These are phyloP conservation scores for Bujurquina vittata DNA, from an alignment of 2,113 vertebrate species.

Conservation along the genomic window DNA sequence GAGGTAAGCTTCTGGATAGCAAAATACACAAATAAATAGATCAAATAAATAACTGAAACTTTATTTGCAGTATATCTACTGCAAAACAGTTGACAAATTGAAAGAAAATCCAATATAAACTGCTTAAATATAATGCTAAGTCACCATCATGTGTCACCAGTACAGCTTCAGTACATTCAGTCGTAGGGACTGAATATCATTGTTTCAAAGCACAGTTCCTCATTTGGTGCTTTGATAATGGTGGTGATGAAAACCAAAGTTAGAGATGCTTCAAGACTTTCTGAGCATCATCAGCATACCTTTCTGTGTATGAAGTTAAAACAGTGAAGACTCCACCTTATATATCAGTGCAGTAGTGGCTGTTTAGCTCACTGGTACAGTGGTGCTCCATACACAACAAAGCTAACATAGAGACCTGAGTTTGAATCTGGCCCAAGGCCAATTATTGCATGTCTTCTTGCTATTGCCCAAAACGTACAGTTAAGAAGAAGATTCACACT, in stretches of 20 bases:
- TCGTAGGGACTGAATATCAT: background rate
- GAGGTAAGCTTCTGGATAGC: constrained; percentile 31
- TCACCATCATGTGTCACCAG: too few relatives aligned
- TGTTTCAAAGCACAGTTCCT: background rate
- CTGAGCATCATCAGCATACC: rapidly evolving
- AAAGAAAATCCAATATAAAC: background rate
- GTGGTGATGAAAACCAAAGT: background rate
- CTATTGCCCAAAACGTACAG: too few relatives aligned
- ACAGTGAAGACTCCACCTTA: background rate
- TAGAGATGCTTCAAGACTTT: background rate
- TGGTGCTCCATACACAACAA: background rate
- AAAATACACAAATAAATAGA: background rate
- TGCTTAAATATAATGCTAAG: background rate
- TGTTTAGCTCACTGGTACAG: background rate
- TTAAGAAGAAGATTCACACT: too few relatives aligned
- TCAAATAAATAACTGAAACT: background rate
- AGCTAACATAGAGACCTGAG: background rate
- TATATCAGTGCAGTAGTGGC: background rate
- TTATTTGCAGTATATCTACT: background rate
- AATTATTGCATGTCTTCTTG: too few relatives aligned
- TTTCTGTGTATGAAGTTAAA: background rate
- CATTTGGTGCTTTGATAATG: background rate
- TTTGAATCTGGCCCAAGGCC: background rate
- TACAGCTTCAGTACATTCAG: background rate
- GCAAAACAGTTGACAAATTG: background rate